Evolutionary conservation across 2,797 vertebrate genomes (phyloP).

Genomic region (Sebastes iracundus): DNA sequence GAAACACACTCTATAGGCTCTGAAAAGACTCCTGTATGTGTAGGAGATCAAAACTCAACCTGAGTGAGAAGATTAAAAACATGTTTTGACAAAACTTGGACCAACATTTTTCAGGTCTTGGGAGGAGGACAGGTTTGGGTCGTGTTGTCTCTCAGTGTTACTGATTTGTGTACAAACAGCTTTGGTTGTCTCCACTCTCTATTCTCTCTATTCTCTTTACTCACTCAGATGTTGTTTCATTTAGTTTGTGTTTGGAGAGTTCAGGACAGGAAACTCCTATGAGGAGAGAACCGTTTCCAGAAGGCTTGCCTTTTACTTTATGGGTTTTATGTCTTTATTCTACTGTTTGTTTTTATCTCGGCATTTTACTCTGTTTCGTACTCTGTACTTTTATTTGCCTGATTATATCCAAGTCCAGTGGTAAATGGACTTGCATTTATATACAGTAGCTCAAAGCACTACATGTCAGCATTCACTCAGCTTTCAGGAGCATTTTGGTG

Average conservation of each 20-base stretch:
- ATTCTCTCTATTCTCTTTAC: not conserved
- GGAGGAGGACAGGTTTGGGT: not conserved
- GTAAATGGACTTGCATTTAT: too few relatives aligned
- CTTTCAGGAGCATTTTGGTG: too few relatives aligned
- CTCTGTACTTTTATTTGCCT: not conserved
- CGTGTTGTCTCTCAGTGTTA: not conserved
- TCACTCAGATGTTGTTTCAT: not conserved
- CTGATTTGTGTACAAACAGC: not conserved
- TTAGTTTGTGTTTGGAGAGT: not conserved
- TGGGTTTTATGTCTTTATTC: not conserved
- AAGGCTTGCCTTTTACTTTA: not conserved
- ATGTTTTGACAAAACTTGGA: not conserved
- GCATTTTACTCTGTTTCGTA: not conserved
- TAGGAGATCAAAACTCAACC: not conserved
- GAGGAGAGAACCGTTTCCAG: not conserved
- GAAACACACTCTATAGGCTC: not conserved
- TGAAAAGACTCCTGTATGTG: slow-evolving; percentile 5
- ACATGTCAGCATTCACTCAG: too few relatives aligned
- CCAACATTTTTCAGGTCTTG: not conserved
- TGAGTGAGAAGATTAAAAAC: not conserved
- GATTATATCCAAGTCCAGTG: not conserved
- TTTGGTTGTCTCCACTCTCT: not conserved
- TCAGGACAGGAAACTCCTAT: not conserved
- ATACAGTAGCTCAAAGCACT: too few relatives aligned
- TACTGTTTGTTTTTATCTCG: not conserved